phyloP scores from a whole-genome alignment of 2,797 vertebrate species.

The Eupleurogrammus muticus region DNA sequence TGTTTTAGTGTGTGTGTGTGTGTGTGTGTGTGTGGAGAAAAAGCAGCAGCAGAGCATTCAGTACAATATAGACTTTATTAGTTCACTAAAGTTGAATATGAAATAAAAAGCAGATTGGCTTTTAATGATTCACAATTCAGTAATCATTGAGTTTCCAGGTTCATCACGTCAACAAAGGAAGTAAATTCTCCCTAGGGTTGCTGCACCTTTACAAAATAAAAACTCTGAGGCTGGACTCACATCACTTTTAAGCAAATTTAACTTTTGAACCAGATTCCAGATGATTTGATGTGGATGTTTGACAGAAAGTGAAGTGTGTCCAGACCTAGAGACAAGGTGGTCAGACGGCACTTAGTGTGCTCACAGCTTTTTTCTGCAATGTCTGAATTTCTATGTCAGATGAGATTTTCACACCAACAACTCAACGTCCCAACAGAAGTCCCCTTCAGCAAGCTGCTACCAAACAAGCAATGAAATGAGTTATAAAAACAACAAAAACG shows the following conservation, averaged over 20 bases:
- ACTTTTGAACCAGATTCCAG: not conserved
- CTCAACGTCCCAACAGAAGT: slow-evolving; percentile 21
- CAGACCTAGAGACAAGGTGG: slow-evolving; percentile 1
- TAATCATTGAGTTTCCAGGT: slow-evolving; percentile 57
- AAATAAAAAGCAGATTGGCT: slow-evolving; percentile 77
- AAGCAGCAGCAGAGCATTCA: slow-evolving; percentile 55
- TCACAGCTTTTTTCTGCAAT: slow-evolving; percentile 8
- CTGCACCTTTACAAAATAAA: slow-evolving; percentile 55
- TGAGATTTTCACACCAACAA: not conserved
- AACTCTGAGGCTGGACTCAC: slow-evolving; percentile 21
- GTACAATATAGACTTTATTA: slow-evolving; percentile 85
- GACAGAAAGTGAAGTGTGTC: slow-evolving; percentile 17
- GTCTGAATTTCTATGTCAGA: slow-evolving; percentile 1
- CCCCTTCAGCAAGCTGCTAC: slow-evolving; percentile 16
- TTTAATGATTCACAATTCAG: slow-evolving; percentile 77
- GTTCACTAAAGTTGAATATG: slow-evolving; percentile 78
- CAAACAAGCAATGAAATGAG: slow-evolving; percentile 32
- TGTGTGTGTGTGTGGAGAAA: slow-evolving; percentile 13
- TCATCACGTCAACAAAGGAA: slow-evolving; percentile 69
- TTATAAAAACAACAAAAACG: slow-evolving; percentile 15
- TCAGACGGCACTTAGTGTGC: slow-evolving; percentile 16
- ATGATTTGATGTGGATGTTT: too few species aligned
- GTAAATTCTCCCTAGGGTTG: slow-evolving; percentile 42
- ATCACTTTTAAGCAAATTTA: slow-evolving; percentile 16
- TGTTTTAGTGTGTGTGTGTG: too few species aligned